A percentile compares a stretch with the other conserved stretches of the same genome.
Evolutionary conservation across 2,888 invertebrate genomes (phyloP).

Genomic region (Cantharis nigra): DNA sequence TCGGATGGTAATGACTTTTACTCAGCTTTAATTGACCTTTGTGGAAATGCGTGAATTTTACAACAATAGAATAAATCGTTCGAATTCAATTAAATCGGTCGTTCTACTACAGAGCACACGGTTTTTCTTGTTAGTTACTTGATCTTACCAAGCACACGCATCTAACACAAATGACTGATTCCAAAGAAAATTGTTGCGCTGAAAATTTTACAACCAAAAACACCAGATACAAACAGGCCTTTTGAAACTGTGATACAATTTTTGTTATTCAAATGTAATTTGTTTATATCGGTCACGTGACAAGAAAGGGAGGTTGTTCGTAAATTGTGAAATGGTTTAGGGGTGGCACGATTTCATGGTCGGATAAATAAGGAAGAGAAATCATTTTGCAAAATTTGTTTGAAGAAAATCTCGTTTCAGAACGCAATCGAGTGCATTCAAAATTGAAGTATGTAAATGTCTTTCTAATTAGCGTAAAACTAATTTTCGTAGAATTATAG

Average conservation of each 20-base stretch:
- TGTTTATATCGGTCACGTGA: no score
- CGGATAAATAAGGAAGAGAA: no score
- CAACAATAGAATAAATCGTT: neutral
- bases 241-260: no score
- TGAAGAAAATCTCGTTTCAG: no score
- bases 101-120: neutral
- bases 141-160: neutral
- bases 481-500: no score
- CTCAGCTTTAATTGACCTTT: neutral
- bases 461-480: no score
- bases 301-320: no score
- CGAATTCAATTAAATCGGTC: neutral
- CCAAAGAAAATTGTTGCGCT: neutral
- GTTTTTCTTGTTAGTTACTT: neutral
- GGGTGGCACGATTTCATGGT: neutral
- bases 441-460: no score
- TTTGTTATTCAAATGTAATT: no score
- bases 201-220: neutral
- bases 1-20: neutral
- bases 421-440: no score
- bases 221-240: no score
- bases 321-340: neutral
- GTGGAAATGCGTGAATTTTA: neutral
- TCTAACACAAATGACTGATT: neutral
- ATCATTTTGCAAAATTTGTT: no score